phyloP scores from a whole-genome alignment of 2,797 vertebrate genomes.

The Chelidonichthys spinosus region DNA sequence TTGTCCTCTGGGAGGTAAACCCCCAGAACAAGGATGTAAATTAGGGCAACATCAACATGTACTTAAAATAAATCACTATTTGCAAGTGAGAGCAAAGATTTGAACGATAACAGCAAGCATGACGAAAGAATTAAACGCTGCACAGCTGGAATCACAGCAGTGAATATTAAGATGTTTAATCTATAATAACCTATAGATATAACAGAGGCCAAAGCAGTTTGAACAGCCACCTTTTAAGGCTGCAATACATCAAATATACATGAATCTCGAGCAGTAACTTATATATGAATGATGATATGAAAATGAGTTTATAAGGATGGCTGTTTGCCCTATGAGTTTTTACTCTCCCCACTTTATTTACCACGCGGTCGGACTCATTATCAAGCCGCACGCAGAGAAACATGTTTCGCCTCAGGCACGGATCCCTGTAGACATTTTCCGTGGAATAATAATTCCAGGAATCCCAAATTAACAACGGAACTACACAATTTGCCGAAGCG shows the following conservation, averaged over 20 bases:
- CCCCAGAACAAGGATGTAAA: not conserved
- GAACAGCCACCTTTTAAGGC: not conserved
- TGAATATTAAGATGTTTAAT: not conserved
- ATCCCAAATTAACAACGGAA: slow-evolving; percentile 41
- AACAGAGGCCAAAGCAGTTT: not conserved
- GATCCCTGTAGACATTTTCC: slow-evolving; percentile 38
- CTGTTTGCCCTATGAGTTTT: slow-evolving; percentile 12
- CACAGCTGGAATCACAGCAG: not conserved
- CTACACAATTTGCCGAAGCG: slow-evolving; percentile 29
- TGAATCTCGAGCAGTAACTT: not conserved
- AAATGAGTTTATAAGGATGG: not conserved
- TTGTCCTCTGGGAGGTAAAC: slow-evolving; percentile 29
- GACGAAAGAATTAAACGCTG: not conserved
- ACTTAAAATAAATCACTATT: not conserved
- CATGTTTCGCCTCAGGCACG: slow-evolving; percentile 26
- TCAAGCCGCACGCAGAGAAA: slow-evolving; percentile 28
- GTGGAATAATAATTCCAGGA: slow-evolving; percentile 46
- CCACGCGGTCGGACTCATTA: slow-evolving; percentile 24
- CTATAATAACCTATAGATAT: not conserved
- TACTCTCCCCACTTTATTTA: slow-evolving; percentile 26
- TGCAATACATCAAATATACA: not conserved
- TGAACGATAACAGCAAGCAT: not conserved
- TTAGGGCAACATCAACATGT: not conserved
- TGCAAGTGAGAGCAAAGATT: not conserved
- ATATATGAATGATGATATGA: not conserved